phyloP scores from a whole-genome alignment of 2,888 invertebrate species.

The Drosophila ezoana region DNA sequence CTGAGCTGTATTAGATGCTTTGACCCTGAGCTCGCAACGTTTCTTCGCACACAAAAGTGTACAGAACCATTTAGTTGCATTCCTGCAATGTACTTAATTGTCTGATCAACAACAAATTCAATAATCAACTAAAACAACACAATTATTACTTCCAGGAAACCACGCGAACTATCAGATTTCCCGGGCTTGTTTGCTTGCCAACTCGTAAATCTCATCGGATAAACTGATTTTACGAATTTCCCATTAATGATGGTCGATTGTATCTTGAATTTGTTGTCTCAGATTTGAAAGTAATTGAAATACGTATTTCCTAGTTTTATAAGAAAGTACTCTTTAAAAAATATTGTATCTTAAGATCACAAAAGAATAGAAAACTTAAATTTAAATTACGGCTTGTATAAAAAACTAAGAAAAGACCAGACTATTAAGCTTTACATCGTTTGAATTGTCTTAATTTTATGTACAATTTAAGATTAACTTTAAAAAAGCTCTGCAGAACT shows the following conservation, averaged over 20 bases:
- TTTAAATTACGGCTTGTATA: too few relatives aligned
- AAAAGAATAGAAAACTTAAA: too few relatives aligned
- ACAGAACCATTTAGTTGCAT: slow-evolving; percentile 39
- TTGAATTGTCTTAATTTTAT: too few relatives aligned
- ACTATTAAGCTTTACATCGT: too few relatives aligned
- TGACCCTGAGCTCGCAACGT: slow-evolving; percentile 43
- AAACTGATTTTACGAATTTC: slow-evolving; percentile 24
- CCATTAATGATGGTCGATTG: slow-evolving; percentile 7
- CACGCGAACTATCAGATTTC: slow-evolving; percentile 28
- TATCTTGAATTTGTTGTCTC: background rate
- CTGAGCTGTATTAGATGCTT: slow-evolving; percentile 48
- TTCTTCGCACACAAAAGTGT: slow-evolving; percentile 18
- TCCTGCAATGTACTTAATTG: slow-evolving; percentile 41
- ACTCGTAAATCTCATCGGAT: slow-evolving; percentile 10
- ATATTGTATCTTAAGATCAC: too few relatives aligned
- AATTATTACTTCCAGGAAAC: slow-evolving; percentile 44
- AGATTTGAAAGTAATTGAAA: too few relatives aligned
- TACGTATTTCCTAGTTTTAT: too few relatives aligned
- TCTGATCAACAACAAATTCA: slow-evolving; percentile 35
- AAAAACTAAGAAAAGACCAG: too few relatives aligned
- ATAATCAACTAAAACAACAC: slow-evolving; percentile 22
- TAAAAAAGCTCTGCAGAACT: too few relatives aligned
- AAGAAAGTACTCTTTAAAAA: too few relatives aligned
- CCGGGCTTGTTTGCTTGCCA: slow-evolving; percentile 4
- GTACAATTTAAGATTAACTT: too few relatives aligned